These are phyloP conservation scores for Drosophila santomea DNA, from an alignment of 1,140 invertebrate species.

Conservation along the genomic window DNA sequence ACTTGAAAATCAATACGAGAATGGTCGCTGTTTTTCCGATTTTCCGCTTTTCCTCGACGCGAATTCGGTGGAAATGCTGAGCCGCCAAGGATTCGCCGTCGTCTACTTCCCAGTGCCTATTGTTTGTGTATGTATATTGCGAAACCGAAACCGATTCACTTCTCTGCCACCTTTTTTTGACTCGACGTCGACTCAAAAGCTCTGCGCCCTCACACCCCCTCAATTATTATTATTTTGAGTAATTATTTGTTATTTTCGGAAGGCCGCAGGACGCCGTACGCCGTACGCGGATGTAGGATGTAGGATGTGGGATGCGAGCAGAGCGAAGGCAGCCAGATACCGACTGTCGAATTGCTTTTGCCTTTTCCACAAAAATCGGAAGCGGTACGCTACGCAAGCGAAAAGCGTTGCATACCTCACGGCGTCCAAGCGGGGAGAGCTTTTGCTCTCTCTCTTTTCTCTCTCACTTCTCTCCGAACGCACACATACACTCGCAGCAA, in stretches of 20 bases:
- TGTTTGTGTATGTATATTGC: slow-evolving; percentile 85
- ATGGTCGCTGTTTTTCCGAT: slow-evolving; percentile 41
- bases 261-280: slow-evolving; percentile 33
- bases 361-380: slow-evolving; percentile 35
- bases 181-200: slow-evolving; percentile 29
- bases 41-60: slow-evolving; percentile 51
- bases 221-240: slow-evolving; percentile 60
- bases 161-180: slow-evolving; percentile 30
- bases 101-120: slow-evolving; percentile 82
- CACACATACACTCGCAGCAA: slow-evolving; percentile 39
- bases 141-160: slow-evolving; percentile 84
- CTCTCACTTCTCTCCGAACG: slow-evolving; percentile 16
- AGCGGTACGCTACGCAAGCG: slow-evolving; percentile 18
- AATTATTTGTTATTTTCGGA: slow-evolving; percentile 77
- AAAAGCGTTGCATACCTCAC: slow-evolving; percentile 72
- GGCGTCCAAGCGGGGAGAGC: slow-evolving; percentile 30
- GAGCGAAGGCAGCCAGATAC: slow-evolving; percentile 66
- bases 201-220: slow-evolving; percentile 7
- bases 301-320: slow-evolving; percentile 16
- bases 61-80: slow-evolving; percentile 55
- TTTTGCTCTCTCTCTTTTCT: neutral
- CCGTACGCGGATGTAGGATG: neutral
- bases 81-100: slow-evolving; percentile 51
- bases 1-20: slow-evolving; percentile 80
- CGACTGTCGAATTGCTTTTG: slow-evolving; percentile 29